Base-by-base conservation (phyloP, 1,140 invertebrate species). In the Hestina assimilis region DNA sequence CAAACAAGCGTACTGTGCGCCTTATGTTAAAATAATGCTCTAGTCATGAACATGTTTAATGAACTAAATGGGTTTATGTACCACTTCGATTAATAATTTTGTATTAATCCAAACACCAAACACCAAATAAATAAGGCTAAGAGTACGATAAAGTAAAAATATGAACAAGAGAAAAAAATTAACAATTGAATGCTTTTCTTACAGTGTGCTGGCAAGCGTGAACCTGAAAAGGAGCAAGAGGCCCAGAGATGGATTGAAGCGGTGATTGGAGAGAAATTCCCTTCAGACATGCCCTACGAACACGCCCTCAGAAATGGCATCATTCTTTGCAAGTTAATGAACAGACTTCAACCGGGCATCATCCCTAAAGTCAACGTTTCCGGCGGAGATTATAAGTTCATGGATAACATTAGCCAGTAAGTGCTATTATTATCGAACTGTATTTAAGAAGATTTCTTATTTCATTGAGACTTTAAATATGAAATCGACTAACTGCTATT, bases 341-440 rank as follows among this genome's bases (percentile, higher is more conserved):
- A 97, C 87, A 92, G 93, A 71, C 87, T 98, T 4, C 89, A 92
- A 63, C 96, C 96, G 1, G 96, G 96, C 19, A 92, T 93, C 62
- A 93, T 98, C 51, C 89, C 92, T n/a, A 97, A 95, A 83, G 94
- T 98, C 68, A 97, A 97, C 79, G 91, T 92, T 0, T 93, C 93
- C 1, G 96, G 96, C 2, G 95, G 95, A 0, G 96, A 97, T 66
- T 98, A 97, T 87, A 97, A 97, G 72, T 93, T 97, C 90, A 98
- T 98, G 96, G 96, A 98, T 74, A 98, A 98, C 74, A 94, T 97
- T 35, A 95, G 93, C 86, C 93, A 95, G 94, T 95, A 88, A 91
- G 93, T 91, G 63, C 7, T 33, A 7, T 4, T 9, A 17, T 19
- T 38, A 4, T 14, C n/a, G n/a, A n/a, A 19, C 19, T 15, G 3